A percentile compares a stretch with the other conserved stretches of the same genome.
Evolutionary conservation across 2,797 vertebrate genomes (phyloP).

Genomic region (Loriculus beryllinus): DNA sequence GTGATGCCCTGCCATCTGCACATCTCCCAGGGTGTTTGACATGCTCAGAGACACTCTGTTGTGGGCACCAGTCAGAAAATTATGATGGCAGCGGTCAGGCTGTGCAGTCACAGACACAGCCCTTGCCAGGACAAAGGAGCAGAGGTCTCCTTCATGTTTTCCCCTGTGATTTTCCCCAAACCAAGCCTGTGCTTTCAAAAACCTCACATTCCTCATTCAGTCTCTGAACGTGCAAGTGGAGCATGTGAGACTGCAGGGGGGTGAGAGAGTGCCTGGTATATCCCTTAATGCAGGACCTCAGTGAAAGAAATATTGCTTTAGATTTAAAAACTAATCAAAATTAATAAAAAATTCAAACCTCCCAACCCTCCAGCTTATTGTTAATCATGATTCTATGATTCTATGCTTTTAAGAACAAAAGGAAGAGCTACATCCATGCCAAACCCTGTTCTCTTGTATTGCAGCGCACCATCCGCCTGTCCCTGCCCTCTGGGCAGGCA

Average conservation of each 20-base stretch:
- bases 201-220: neutral
- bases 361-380: neutral
- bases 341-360: neutral
- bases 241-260: neutral
- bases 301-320: neutral
- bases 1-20: constrained; percentile 46
- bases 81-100: neutral
- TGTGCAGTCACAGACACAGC: accelerated
- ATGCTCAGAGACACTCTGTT: neutral
- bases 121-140: neutral
- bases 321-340: neutral
- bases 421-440: neutral
- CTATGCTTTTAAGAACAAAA: neutral
- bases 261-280: neutral
- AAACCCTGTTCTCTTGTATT: neutral
- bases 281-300: neutral
- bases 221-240: neutral
- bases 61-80: neutral
- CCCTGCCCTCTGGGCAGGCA: neutral
- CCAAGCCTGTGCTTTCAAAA: neutral
- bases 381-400: neutral
- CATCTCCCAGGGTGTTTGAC: neutral
- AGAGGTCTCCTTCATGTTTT: neutral
- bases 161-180: neutral
- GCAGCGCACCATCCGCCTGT: accelerated